Evolutionary conservation across 92 coral and sea anemone genomes (phyloP), one percentile per base, ranked within the genome.

Genomic region (Parazoanthus swiftii): DNA sequence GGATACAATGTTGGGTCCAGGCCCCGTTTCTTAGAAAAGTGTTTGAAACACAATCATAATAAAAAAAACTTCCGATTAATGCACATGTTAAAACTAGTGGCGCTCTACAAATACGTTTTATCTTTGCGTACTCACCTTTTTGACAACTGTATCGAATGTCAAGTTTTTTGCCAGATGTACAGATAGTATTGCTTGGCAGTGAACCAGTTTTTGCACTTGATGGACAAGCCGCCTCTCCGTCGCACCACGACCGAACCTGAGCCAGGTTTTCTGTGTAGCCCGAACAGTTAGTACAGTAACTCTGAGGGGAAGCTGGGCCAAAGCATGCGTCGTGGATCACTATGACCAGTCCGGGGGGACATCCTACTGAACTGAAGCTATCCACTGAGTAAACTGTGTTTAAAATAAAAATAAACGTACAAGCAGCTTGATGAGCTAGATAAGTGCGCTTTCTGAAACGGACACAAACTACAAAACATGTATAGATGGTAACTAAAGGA

Each of bases 301-400:
- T 37, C 51, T 25, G 51, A 23, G 43, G 16, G 6, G 75, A 8
- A 0, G 21, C 71, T 42, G 75, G 85, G 5, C 85, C 85, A 21
- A 81, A 38, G 26, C 85, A 81, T 8, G 75, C 85, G n/a, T 81
- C 85, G n/a, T 81, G 85, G 50, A 81, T 56, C 18, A 81, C 85
- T 36, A 59, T 1, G 3, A 38, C 51, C 74, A 59, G 29, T 5
- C 72, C 85, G 10, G 51, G 8, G 5, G 26, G 74, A 39, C 85
- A 81, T 59, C 50, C 74, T 38, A 81, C 37, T 2, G 51, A 39
- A 5, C 74, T n/a, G 48, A 81, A 65, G 0, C 10, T 63, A 2
- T 81, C 54, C 35, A 44, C 85, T 9, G 54, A 20, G 85, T 80
- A 80, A 80, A 80, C 85, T 81, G 56, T 48, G 38, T 23, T 63